Evolutionary conservation across 2,113 vertebrate species (phyloP).

Genomic region (Glaucomys volans): DNA sequence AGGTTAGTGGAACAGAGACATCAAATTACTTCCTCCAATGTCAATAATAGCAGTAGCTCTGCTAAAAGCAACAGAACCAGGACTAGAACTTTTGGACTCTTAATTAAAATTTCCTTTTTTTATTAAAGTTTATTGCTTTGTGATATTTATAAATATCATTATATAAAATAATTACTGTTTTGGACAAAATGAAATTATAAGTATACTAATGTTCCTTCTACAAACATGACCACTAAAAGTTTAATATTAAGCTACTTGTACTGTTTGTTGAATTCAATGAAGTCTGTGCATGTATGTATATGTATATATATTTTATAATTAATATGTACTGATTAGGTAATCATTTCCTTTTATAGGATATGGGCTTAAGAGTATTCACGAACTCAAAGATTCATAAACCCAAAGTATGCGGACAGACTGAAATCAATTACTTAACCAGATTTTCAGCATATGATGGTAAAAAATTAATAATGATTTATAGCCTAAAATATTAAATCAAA

Average conservation of each 20-base stretch:
- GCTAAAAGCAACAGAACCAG: not conserved
- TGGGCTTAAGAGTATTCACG: constrained; percentile 87
- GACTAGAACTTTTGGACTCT: not conserved
- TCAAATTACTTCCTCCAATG: not conserved
- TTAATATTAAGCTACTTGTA: constrained; percentile 23
- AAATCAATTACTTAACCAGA: fast-evolving
- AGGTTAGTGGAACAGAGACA: not conserved
- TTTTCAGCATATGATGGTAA: not conserved
- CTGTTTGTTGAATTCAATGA: not conserved
- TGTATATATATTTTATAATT: not conserved
- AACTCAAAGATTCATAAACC: constrained; percentile 85
- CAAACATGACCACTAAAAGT: not conserved
- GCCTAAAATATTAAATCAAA: not conserved
- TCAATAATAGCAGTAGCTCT: not conserved
- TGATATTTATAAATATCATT: not conserved
- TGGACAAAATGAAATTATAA: not conserved
- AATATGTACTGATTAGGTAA: constrained; percentile 62
- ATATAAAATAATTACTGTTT: not conserved
- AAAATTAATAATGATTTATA: not conserved
- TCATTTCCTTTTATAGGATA: constrained; percentile 82
- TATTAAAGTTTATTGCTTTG: not conserved
- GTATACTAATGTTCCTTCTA: not conserved
- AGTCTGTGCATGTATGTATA: not conserved
- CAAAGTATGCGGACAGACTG: constrained; percentile 20
- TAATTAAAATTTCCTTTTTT: constrained; percentile 35